Percentiles rank a stretch among this genome's conserved stretches.
Conservation (phyloP, 1,140 invertebrate genomes). For the Bombus haemorrhoidalis region DNA sequence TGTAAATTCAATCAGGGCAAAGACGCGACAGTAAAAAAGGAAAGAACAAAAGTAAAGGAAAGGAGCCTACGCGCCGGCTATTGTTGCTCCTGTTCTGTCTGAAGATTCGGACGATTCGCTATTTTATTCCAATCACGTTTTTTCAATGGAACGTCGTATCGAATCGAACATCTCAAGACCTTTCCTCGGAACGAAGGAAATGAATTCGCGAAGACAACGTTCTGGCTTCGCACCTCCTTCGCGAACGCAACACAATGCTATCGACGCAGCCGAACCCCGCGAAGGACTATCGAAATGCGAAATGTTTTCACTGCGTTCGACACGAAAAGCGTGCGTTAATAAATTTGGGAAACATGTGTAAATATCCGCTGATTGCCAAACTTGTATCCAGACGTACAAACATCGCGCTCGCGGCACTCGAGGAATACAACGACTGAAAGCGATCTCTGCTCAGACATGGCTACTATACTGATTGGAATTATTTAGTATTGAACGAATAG, state of each 20-base stretch:
- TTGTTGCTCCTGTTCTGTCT: background rate
- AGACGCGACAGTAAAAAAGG: background rate
- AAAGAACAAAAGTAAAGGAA: too few relatives aligned
- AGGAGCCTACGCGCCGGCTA: too few relatives aligned
- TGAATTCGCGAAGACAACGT: background rate
- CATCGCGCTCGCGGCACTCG: conserved; percentile 31
- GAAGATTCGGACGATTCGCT: background rate
- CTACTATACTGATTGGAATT: background rate
- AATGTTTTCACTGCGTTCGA: conserved; percentile 23
- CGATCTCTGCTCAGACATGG: background rate
- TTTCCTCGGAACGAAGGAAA: background rate
- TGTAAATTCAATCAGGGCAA: conserved; percentile 16
- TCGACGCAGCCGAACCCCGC: background rate
- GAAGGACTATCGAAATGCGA: conserved; percentile 1
- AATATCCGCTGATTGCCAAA: conserved; percentile 62
- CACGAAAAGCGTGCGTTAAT: conserved; percentile 61
- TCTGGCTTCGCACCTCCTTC: background rate
- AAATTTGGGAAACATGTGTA: conserved; percentile 58
- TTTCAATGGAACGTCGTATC: background rate
- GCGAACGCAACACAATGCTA: background rate
- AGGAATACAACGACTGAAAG: conserved; percentile 31
- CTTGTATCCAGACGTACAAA: conserved; percentile 53
- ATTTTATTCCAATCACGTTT: conserved; percentile 10
- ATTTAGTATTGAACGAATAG: background rate
- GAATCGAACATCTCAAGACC: background rate